Conservation (phyloP, 2,888 invertebrate species). For the Phyllotreta cruciferae region DNA sequence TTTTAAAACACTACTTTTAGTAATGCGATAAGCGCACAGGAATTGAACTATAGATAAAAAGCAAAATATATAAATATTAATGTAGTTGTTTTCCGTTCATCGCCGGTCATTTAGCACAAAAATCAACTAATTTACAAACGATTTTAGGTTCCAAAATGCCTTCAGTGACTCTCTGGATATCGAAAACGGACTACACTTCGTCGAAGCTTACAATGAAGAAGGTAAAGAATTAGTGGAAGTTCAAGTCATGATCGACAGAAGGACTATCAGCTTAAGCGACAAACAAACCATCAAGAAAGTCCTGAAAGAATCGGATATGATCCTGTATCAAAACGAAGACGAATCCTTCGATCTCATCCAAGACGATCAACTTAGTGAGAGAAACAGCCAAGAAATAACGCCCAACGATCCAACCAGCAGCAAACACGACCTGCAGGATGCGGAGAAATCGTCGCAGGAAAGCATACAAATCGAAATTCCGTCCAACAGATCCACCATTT, state of each 20-base stretch:
- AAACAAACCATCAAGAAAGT: constrained; percentile 25
- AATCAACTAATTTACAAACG: no score
- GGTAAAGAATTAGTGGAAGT: constrained; percentile 50
- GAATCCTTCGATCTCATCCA: constrained; percentile 26
- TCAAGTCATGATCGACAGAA: constrained; percentile 44
- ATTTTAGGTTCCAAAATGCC: constrained; percentile 28
- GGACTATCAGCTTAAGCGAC: constrained; percentile 24
- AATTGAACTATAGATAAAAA: no score
- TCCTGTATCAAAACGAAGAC: constrained; percentile 34
- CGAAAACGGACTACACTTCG: constrained; percentile 42
- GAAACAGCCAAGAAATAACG: neutral
- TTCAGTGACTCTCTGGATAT: constrained; percentile 41
- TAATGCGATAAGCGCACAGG: no score
- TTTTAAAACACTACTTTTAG: no score
- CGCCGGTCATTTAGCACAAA: no score
- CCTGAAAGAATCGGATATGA: constrained; percentile 34
- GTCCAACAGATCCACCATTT: constrained; percentile 43
- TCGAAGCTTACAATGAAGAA: constrained; percentile 52
- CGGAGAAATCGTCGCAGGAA: neutral
- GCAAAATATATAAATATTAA: no score
- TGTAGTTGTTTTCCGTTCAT: no score
- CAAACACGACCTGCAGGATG: neutral
- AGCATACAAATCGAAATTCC: constrained; percentile 3
- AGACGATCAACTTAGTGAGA: neutral
- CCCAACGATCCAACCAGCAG: no score